Evolutionary conservation across 2,113 vertebrate species (phyloP).

Genomic region (Phalacrocorax pelagicus): DNA sequence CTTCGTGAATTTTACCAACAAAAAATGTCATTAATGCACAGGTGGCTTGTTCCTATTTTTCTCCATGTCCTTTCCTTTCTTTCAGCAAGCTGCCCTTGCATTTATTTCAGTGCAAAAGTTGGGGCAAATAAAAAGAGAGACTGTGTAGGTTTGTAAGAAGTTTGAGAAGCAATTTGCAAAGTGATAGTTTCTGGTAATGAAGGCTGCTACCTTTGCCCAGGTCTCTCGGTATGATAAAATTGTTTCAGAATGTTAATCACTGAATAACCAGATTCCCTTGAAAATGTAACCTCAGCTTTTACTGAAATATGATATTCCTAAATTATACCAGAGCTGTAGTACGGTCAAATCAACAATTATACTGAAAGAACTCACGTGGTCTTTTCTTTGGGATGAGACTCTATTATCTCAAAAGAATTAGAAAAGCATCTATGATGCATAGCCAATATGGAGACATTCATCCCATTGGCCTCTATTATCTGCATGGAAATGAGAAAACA

Average conservation of each 20-base stretch:
- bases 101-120: neutral
- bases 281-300: neutral
- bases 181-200: constrained; percentile 24
- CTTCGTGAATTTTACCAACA: neutral
- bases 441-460: neutral
- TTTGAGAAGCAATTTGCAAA: constrained; percentile 49
- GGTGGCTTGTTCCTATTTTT: neutral
- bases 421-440: neutral
- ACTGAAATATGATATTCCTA: neutral
- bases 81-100: neutral
- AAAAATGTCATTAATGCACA: neutral
- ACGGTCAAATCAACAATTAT: neutral
- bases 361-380: neutral
- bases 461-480: constrained; percentile 40
- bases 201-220: constrained; percentile 35
- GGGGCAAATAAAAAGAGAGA: neutral
- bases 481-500: constrained; percentile 14
- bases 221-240: constrained; percentile 1
- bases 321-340: neutral
- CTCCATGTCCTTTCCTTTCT: neutral
- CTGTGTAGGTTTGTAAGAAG: neutral
- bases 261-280: constrained; percentile 26
- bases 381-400: neutral
- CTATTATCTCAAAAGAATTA: constrained; percentile 23
- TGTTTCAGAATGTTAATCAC: constrained; percentile 45